These are phyloP conservation scores for Lampropteryx suffumata DNA, from an alignment of 2,888 invertebrate species.

Conservation along the genomic window DNA sequence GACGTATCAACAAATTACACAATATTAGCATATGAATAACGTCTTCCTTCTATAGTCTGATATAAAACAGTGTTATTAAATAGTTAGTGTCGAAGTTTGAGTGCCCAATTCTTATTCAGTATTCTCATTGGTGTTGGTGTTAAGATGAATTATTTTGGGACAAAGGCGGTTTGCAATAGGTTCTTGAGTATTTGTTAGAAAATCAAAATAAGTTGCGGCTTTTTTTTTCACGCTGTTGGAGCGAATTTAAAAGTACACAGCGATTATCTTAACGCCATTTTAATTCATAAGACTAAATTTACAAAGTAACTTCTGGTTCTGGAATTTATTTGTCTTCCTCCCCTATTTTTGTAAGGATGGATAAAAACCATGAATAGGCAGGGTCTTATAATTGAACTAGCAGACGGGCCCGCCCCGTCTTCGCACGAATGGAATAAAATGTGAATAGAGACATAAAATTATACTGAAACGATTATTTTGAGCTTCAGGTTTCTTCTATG, in stretches of 20 bases:
- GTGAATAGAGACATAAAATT: conserved; percentile 22
- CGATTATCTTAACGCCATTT: conserved; percentile 3
- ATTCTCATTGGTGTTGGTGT: conserved; percentile 38
- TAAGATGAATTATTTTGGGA: conserved; percentile 7
- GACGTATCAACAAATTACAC: conserved; percentile 81
- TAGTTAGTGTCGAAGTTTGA: conserved; percentile 65
- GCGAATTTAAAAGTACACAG: not conserved
- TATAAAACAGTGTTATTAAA: conserved; percentile 69
- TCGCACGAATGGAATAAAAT: conserved; percentile 13
- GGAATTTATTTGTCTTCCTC: conserved; percentile 18
- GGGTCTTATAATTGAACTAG: conserved; percentile 22
- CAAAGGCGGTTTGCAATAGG: not conserved
- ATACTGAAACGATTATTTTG: conserved; percentile 1
- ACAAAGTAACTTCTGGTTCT: conserved; percentile 1
- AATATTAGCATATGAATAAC: conserved; percentile 74
- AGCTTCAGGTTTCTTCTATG: not conserved
- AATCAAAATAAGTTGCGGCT: not conserved
- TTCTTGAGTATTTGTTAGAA: conserved; percentile 3
- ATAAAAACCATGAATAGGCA: conserved; percentile 13
- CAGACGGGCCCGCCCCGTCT: conserved; percentile 18
- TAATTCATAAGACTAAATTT: conserved; percentile 4
- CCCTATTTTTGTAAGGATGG: conserved; percentile 21
- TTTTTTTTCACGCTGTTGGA: not conserved
- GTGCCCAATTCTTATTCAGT: conserved; percentile 45
- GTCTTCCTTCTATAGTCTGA: conserved; percentile 52